Evolutionary conservation across 2,888 invertebrate genomes (phyloP).

Genomic region (Clepsis dumicolana): DNA sequence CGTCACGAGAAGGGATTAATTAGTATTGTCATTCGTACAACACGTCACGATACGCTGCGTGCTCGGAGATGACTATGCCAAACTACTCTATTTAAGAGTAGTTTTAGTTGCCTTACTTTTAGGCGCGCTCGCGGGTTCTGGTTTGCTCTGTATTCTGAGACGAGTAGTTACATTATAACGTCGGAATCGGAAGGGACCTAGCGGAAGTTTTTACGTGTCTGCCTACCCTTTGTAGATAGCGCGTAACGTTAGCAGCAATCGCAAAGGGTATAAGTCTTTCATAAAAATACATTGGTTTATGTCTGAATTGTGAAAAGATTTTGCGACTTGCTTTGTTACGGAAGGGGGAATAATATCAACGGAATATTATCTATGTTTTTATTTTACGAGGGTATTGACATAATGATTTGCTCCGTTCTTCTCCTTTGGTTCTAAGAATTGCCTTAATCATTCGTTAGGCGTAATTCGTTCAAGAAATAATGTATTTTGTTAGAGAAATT

Average conservation of each 20-base stretch:
- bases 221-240: slow-evolving; percentile 21
- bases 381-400: not conserved
- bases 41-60: no score
- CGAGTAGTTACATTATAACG: not conserved
- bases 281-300: slow-evolving; percentile 34
- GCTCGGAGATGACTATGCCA: no score
- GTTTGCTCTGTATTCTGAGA: no score
- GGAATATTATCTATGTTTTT: not conserved
- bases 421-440: not conserved
- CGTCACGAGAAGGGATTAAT: no score
- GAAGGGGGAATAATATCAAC: not conserved
- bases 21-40: no score
- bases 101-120: no score
- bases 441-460: not conserved
- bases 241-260: slow-evolving; percentile 17
- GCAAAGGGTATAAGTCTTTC: slow-evolving; percentile 24
- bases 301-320: slow-evolving; percentile 15
- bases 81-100: no score
- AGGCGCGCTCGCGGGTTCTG: no score
- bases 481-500: not conserved
- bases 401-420: not conserved
- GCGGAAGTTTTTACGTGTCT: slow-evolving; percentile 24
- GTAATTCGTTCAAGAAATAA: no score
- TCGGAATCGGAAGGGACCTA: slow-evolving; percentile 18
- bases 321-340: slow-evolving; percentile 7